phyloP scores from a whole-genome alignment of 2,113 vertebrate species.

The Miniopterus natalensis region DNA sequence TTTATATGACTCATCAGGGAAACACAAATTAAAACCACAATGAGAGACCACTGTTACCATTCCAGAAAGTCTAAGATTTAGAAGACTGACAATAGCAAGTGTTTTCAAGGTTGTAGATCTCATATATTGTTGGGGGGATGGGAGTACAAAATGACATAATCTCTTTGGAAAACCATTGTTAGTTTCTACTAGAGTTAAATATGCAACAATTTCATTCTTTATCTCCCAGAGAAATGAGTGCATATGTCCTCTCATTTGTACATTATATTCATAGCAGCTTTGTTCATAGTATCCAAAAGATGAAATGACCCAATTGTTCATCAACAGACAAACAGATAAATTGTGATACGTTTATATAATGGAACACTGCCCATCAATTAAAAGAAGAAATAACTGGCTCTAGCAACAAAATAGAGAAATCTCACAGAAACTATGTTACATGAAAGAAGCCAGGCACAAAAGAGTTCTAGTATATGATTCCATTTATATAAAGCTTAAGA shows the following conservation, averaged over 20 bases:
- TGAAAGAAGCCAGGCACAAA: not conserved
- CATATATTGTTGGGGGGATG: not conserved
- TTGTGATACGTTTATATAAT: not conserved
- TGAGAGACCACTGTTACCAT: not conserved
- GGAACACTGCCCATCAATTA: not conserved
- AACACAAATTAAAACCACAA: conserved; percentile 32
- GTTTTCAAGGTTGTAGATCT: not conserved
- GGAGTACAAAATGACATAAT: not conserved
- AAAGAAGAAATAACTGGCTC: not conserved
- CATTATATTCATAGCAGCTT: not conserved
- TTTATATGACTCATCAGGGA: not conserved
- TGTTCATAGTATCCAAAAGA: conserved; percentile 25
- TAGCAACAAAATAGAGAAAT: conserved; percentile 1
- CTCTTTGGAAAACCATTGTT: conserved; percentile 16
- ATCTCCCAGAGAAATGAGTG: conserved; percentile 26
- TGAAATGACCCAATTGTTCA: not conserved
- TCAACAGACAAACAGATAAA: not conserved
- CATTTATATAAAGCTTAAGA: conserved; percentile 20
- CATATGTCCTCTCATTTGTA: not conserved
- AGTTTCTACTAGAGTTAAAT: conserved; percentile 31
- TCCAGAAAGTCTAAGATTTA: not conserved
- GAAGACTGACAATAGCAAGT: not conserved
- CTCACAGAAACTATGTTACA: not conserved
- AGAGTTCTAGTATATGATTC: not conserved
- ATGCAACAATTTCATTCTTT: not conserved